phyloP scores from a whole-genome alignment of 2,113 vertebrate species.

The Takifugu bimaculatus region DNA sequence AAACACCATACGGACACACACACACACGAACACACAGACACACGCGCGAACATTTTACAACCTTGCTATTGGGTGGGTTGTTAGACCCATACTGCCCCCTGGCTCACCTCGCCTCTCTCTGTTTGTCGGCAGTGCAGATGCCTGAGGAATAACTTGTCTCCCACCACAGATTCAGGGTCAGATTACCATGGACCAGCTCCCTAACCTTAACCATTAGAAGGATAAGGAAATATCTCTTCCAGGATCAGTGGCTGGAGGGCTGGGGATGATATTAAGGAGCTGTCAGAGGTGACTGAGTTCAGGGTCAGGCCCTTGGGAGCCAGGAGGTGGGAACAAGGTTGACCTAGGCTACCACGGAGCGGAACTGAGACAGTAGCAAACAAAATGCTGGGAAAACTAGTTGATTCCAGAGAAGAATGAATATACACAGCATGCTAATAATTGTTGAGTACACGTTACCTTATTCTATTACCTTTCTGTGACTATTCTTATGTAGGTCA shows the following conservation, averaged over 20 bases:
- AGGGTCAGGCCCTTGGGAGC: conserved; percentile 69
- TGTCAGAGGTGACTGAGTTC: conserved; percentile 81
- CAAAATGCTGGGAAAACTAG: conserved; percentile 1
- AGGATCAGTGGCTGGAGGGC: conserved; percentile 66
- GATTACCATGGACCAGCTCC: conserved; percentile 65
- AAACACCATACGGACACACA: conserved; percentile 13
- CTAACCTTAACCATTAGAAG: conserved; percentile 71
- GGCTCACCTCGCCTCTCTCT: conserved; percentile 72
- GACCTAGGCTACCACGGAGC: conserved; percentile 43
- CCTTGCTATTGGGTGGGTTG: conserved; percentile 63
- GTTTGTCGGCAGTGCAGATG: conserved; percentile 68
- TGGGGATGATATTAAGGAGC: conserved; percentile 83
- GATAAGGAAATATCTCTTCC: conserved; percentile 73
- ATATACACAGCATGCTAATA: background rate
- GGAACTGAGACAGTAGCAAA: background rate
- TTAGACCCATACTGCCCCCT: conserved; percentile 73
- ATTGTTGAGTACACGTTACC: too few relatives aligned
- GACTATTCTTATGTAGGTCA: conserved; percentile 29
- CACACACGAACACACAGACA: conserved; percentile 8
- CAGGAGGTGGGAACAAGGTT: conserved; percentile 71
- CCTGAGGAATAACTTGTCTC: conserved; percentile 67
- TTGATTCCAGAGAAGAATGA: background rate
- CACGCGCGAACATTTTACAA: conserved; percentile 19
- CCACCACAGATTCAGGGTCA: conserved; percentile 71
- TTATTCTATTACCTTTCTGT: conserved; percentile 27